A percentile compares a stretch with the other conserved stretches of the same genome.
phyloP scores from a whole-genome alignment of 2,797 vertebrate genomes.

The Phylloscopus collybita region DNA sequence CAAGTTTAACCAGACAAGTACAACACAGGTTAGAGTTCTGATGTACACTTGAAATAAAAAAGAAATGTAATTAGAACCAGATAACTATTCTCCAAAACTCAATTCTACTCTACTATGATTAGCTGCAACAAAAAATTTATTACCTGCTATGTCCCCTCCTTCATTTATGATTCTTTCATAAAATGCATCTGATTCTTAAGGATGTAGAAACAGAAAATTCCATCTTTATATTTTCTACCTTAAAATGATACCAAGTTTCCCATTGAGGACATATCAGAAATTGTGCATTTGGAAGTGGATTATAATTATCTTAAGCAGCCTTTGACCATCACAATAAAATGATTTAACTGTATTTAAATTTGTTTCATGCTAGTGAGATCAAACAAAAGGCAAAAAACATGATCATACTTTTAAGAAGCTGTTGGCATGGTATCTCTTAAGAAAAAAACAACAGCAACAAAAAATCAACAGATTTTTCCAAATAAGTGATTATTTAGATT shows the following conservation, averaged over 20 bases:
- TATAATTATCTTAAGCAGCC: neutral
- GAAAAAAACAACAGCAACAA: neutral
- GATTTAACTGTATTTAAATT: neutral
- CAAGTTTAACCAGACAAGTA: neutral
- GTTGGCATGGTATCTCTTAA: neutral
- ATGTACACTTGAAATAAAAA: neutral
- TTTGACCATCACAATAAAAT: neutral
- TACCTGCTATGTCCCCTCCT: neutral
- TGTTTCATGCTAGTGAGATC: neutral
- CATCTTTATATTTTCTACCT: neutral
- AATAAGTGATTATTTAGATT: neutral
- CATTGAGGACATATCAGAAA: neutral
- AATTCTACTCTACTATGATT: neutral
- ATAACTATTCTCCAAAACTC: neutral
- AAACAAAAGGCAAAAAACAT: neutral
- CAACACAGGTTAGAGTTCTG: neutral
- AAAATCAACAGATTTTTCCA: neutral
- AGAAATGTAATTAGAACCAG: neutral
- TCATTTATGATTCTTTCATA: neutral
- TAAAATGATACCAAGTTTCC: neutral
- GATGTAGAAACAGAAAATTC: neutral
- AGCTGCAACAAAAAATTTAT: neutral
- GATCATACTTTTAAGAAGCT: neutral
- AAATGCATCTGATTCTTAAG: neutral
- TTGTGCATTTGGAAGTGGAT: neutral